Evolutionary conservation across 2,113 vertebrate genomes (phyloP).

Genomic region (Chaenocephalus aceratus): DNA sequence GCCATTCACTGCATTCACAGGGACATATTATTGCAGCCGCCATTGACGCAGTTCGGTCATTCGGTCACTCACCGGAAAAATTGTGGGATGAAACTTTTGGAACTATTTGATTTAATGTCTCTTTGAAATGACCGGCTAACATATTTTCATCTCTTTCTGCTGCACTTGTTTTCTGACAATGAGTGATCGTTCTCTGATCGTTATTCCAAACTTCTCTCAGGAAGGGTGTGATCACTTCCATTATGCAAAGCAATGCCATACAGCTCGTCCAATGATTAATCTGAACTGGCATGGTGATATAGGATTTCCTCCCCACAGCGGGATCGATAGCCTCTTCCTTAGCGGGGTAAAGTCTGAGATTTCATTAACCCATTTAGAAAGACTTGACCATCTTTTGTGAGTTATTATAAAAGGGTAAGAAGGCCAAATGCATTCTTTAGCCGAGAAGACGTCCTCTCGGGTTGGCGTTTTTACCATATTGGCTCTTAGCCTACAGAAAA

Average conservation of each 20-base stretch:
- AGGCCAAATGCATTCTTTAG: conserved; percentile 79
- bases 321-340: conserved; percentile 80
- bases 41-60: conserved; percentile 53
- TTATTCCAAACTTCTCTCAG: conserved; percentile 67
- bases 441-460: conserved; percentile 58
- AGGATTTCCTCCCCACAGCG: conserved; percentile 75
- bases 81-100: conserved; percentile 55
- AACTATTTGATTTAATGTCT: conserved; percentile 68
- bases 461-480: conserved; percentile 49
- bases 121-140: conserved; percentile 51
- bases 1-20: conserved; percentile 19
- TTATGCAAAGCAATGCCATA: conserved; percentile 75
- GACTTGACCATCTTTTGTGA: conserved; percentile 76
- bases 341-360: conserved; percentile 79
- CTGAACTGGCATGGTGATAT: conserved; percentile 75
- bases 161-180: conserved; percentile 63
- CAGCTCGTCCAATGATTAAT: conserved; percentile 78
- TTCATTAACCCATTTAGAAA: conserved; percentile 85
- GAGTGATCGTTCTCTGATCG: conserved; percentile 72
- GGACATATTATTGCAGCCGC: conserved; percentile 46
- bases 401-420: conserved; percentile 79
- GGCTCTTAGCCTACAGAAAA: conserved; percentile 55
- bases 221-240: conserved; percentile 67
- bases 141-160: conserved; percentile 47
- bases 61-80: conserved; percentile 66